A percentile compares a stretch with the other conserved stretches of the same genome.
phyloP scores from a whole-genome alignment of 2,797 vertebrate genomes.

The Eidolon dupreanum region DNA sequence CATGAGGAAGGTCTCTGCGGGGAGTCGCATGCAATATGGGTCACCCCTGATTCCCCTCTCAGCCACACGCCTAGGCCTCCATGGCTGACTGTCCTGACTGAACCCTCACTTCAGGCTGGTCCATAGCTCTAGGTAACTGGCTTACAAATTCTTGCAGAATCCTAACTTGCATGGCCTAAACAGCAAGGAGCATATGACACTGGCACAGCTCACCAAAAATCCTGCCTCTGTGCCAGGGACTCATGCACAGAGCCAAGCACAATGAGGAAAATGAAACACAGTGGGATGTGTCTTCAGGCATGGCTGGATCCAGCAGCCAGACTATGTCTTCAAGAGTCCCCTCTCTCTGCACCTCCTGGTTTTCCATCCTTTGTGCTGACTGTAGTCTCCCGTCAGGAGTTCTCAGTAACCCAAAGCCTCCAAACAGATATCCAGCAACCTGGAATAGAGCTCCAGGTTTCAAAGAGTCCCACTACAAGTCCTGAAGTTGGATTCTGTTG shows the following conservation, averaged over 20 bases:
- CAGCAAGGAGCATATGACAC: background rate
- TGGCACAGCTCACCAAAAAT: background rate
- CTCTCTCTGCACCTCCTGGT: background rate
- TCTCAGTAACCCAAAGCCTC: background rate
- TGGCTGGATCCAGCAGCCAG: background rate
- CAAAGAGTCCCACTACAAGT: background rate
- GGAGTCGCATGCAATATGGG: accelerated
- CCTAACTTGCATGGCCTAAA: background rate
- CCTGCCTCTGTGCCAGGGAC: background rate
- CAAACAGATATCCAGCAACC: background rate
- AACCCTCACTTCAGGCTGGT: background rate
- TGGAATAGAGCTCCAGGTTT: background rate
- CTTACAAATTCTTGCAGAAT: background rate
- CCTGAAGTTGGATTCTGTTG: background rate
- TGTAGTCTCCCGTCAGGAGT: background rate
- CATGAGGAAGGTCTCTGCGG: background rate
- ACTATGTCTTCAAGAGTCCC: background rate
- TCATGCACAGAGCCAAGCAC: background rate
- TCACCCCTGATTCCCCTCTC: background rate
- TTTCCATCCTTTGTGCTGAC: background rate
- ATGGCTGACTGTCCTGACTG: background rate
- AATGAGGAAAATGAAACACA: background rate
- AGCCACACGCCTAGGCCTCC: background rate
- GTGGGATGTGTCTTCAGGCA: background rate
- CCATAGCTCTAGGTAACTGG: background rate